These are phyloP conservation scores for Agrotis clavis DNA, from an alignment of 2,888 invertebrate genomes.

Conservation along the genomic window DNA sequence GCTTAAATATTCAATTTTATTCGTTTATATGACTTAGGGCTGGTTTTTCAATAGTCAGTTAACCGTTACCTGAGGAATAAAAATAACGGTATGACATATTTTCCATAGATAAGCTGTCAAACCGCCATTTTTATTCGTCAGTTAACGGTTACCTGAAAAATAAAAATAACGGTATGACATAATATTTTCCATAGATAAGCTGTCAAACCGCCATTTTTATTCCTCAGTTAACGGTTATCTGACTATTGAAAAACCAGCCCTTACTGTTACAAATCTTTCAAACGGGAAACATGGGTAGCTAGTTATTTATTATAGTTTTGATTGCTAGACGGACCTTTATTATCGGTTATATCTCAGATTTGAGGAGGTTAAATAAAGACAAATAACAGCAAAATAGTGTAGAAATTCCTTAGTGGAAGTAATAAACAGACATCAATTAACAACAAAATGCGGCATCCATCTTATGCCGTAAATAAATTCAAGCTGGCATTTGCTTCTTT, in stretches of 20 bases:
- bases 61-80: no score
- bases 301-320: constrained; percentile 10
- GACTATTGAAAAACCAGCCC: no score
- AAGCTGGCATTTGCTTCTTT: neutral
- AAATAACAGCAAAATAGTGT: neutral
- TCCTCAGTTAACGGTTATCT: no score
- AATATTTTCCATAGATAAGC: neutral
- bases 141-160: no score
- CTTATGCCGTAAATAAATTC: neutral
- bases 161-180: no score
- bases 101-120: no score
- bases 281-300: neutral
- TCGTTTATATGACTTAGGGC: constrained; percentile 6
- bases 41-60: no score
- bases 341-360: neutral
- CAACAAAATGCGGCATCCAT: no score
- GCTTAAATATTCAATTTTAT: constrained; percentile 2
- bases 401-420: neutral
- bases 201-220: no score
- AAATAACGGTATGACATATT: no score
- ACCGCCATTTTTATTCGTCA: no score
- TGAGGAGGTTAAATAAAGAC: neutral
- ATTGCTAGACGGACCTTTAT: constrained; percentile 1
- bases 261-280: constrained; percentile 18
- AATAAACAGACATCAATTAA: neutral